Base-by-base conservation (phyloP, 2,888 invertebrate genomes). In the Petrolisthes manimaculis region DNA sequence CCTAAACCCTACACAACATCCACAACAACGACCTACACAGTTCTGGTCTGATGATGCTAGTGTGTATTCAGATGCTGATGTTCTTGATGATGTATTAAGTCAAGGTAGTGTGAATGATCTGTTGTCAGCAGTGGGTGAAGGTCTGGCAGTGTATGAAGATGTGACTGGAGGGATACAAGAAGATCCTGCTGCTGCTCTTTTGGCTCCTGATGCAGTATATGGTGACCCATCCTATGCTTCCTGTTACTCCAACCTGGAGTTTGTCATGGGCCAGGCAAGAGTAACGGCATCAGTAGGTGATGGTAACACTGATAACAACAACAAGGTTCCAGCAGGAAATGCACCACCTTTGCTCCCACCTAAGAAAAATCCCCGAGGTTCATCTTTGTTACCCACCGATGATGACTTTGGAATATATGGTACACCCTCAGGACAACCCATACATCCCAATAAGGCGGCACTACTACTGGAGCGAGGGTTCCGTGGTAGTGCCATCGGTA, bases 161-260 rank as follows among this genome's bases (percentile, higher is more conserved):
- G 75, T 90, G 12, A 86, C 84, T 37, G 81, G 77, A n/a, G 54
- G 74, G 14, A 37, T 37, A 37, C 24, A 12, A 5, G 74, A 79
- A 4, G 89, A 89, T 18, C 79, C 86, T 4, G 55, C 90, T 56
- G 61, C 83, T 77, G 80, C 77, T 4, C 81, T 80, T 53, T 74
- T 86, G 12, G 69, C 71, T 37, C 69, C 86, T 12, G 91, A 91
- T 89, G 89, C 88, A 55, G 77, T 91, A 2, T 91, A 89, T 81
- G 91, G 91, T 53, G 91, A 91, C 82, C 88, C 91, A 14, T 91
- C 91, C 18, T 91, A 91, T 86, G 91, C 91, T 55, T 91, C 91
- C 0, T 91, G 91, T 55, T 91, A 91, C 83, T 89, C 88, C 24
- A 91, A 91, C 67, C 83, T 91, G 14, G 89, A 91, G 81, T 91